phyloP scores from a whole-genome alignment of 2,113 vertebrate genomes.

The human region GRCh38 chr3:2284001-2284500 shows the following conservation, averaged over 20 bases:
- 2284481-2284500: background rate
- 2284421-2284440: background rate
- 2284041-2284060: background rate
- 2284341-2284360: background rate
- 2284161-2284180: background rate
- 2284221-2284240: background rate
- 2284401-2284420: background rate
- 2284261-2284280: background rate
- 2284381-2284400: background rate
- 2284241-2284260: background rate
- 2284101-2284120: background rate
- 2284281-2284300: background rate
- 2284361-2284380: background rate
- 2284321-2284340: background rate
- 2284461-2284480: background rate
- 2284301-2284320: background rate
- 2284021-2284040: background rate
- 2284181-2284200: background rate
- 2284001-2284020: conserved; percentile 58
- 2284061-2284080: background rate
- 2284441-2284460: background rate
- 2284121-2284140: background rate
- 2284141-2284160: background rate
- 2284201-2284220: accelerated
- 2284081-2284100: background rate